Evolutionary conservation across 2,113 vertebrate species (phyloP).

Genomic region (Eulacestoma nigropectus): DNA sequence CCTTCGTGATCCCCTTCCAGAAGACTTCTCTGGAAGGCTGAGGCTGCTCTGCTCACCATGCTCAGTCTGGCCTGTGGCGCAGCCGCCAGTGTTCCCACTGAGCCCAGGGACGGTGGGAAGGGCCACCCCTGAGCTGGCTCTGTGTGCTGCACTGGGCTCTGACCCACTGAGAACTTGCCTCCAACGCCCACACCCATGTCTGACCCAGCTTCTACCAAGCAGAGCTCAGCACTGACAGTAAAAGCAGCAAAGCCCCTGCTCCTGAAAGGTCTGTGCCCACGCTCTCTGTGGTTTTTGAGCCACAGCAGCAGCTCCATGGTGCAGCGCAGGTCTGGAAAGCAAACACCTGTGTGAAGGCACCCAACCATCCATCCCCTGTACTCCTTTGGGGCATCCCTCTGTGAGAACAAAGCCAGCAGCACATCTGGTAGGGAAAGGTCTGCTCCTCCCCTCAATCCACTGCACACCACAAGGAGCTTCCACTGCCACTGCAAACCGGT

Average conservation of each 20-base stretch:
- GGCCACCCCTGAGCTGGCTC: not conserved
- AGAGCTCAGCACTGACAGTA: not conserved
- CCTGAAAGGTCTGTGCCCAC: not conserved
- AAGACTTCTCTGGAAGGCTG: not conserved
- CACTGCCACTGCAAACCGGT: not conserved
- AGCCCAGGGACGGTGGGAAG: not conserved
- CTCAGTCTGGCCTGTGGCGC: rapidly evolving
- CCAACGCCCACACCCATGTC: not conserved
- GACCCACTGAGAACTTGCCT: not conserved
- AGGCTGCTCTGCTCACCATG: not conserved
- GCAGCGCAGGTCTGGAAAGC: not conserved
- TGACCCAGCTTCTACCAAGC: not conserved
- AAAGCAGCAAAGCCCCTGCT: not conserved
- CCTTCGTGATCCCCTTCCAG: not conserved
- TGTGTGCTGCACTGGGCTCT: rapidly evolving
- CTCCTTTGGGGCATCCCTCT: not conserved
- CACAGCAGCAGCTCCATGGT: rapidly evolving
- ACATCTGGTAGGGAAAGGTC: not conserved
- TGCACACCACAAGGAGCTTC: not conserved
- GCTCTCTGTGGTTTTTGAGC: rapidly evolving
- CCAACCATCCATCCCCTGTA: not conserved
- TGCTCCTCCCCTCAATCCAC: not conserved
- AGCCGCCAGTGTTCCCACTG: rapidly evolving
- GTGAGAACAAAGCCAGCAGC: not conserved
- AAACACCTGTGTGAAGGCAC: rapidly evolving